Percentiles rank a stretch among this genome's conserved stretches.
These are phyloP conservation scores for Trachelus troglodyta DNA, from an alignment of 2,888 invertebrate genomes.

Conservation along the genomic window DNA sequence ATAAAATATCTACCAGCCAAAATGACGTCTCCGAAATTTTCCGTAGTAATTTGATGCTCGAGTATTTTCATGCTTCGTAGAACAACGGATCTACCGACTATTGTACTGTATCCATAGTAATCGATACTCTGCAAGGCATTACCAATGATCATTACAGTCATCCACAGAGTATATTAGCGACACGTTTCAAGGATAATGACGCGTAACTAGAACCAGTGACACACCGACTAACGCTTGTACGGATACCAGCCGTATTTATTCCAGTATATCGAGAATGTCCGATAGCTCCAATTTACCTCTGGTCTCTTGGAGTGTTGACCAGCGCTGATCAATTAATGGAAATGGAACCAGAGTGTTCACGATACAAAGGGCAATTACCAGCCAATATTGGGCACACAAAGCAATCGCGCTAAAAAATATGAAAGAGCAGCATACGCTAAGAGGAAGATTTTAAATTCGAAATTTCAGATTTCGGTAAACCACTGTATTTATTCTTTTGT, in stretches of 20 bases:
- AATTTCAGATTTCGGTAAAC: neutral
- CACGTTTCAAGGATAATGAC: neutral
- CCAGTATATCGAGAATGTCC: neutral
- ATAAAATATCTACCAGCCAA: neutral
- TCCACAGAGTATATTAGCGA: neutral
- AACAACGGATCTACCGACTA: neutral
- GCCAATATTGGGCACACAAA: neutral
- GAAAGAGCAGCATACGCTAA: neutral
- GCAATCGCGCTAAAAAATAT: neutral
- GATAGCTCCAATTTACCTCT: neutral
- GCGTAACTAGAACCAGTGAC: neutral
- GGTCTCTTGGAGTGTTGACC: neutral
- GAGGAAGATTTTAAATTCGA: neutral
- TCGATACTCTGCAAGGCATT: neutral
- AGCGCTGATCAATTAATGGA: neutral
- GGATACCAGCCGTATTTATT: neutral
- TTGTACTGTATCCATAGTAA: neutral
- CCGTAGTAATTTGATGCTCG: neutral
- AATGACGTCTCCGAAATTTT: neutral
- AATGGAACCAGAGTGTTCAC: neutral
- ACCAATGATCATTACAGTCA: neutral
- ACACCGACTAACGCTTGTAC: neutral
- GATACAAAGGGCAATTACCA: neutral
- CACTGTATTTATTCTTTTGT: too few relatives aligned
- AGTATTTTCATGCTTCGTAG: neutral